Percentiles rank a stretch among this genome's conserved stretches.
These are phyloP conservation scores for Euphonia xanthogaster DNA, from an alignment of 2,797 vertebrate species.

Conservation along the genomic window DNA sequence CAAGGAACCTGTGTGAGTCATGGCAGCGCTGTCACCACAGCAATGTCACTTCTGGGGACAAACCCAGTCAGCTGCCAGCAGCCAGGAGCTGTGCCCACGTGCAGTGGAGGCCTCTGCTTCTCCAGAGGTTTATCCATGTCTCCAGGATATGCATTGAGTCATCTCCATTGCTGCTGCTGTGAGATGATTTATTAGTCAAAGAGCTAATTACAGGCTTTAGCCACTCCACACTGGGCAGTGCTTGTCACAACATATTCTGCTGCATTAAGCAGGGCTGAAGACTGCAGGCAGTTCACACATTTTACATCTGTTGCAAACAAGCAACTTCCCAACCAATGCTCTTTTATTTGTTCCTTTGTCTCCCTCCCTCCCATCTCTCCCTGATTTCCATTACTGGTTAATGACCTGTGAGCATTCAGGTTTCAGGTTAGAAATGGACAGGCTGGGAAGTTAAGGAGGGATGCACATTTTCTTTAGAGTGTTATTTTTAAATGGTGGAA, in stretches of 20 bases:
- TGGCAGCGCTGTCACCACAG: fast-evolving
- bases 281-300: not conserved
- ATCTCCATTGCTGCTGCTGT: not conserved
- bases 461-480: not conserved
- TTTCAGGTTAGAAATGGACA: not conserved
- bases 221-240: not conserved
- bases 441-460: not conserved
- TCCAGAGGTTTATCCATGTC: not conserved
- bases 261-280: slow-evolving; percentile 43
- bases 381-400: not conserved
- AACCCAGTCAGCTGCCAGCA: not conserved
- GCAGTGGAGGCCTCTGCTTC: not conserved
- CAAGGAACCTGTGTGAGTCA: not conserved
- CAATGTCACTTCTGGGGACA: fast-evolving
- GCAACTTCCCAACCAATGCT: not conserved
- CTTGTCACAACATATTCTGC: slow-evolving; percentile 39
- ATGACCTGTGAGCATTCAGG: not conserved
- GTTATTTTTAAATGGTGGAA: not conserved
- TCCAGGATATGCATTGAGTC: not conserved
- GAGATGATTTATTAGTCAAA: slow-evolving; percentile 38
- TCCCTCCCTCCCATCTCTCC: not conserved
- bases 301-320: slow-evolving; percentile 45
- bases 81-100: not conserved
- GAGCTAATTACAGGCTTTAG: slow-evolving; percentile 37
- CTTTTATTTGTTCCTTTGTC: not conserved